Evolutionary conservation across 2,113 vertebrate species (phyloP), one percentile per base, ranked within the genome.

Genomic region (Trematocara unimaculatum): DNA sequence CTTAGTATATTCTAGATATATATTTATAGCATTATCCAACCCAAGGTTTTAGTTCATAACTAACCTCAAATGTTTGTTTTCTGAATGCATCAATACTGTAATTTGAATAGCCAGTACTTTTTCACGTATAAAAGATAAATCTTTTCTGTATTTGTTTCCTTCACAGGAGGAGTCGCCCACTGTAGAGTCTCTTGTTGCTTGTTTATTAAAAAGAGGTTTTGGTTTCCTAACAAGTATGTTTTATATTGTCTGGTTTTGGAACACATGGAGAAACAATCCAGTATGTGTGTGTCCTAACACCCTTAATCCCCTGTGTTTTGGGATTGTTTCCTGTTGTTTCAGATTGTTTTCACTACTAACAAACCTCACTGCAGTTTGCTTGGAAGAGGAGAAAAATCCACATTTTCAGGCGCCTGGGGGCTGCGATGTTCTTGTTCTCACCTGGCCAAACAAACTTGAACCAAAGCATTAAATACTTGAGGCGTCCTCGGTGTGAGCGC

Each of bases 401-500:
- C 80, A 84, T 79, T 47, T 86, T 15, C 82, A 78, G 80, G 82
- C 70, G 6, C 58, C 81, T 62, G 20, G 4, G 81, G 70, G 78
- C 62, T 31, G 3, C n/a, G 8, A 12, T 70, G 60, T 51, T 58
- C 85, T 54, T 78, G 82, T 82, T 87, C 86, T 91, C 90, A 93
- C 90, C 89, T 94, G 91, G 79, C 60, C 86, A 93, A 91, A 92
- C 91, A 91, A 92, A 93, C 84, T 84, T 4, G 3, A 81, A 54
- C 18, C 62, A 11, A 35, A 64, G 84, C 82, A 54, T 38, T 4
- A 77, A 60, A 47, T 5, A 5, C 78, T 58, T 54, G 6, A 20
- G 72, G 74, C 40, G 7, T 38, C 55, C 84, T 33, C 1, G 29
- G 10, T 20, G 53, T 51, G 53, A 72, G 58, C 33, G 11, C 80